Conservation (phyloP, 2,888 invertebrate genomes). For the Boloria euphrosyne region DNA sequence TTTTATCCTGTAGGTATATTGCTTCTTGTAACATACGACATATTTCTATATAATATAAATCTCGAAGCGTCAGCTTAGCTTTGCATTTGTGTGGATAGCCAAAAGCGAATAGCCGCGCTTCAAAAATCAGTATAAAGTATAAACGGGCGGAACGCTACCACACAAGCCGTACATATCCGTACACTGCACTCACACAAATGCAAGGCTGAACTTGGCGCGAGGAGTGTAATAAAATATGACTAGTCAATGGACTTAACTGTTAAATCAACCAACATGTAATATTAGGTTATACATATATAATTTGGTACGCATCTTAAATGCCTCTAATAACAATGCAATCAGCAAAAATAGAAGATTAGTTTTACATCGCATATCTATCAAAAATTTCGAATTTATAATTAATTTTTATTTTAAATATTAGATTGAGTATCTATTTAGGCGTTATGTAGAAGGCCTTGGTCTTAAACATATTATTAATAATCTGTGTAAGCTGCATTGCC, state of each 20-base stretch:
- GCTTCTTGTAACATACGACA: background rate
- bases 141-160: too few relatives aligned
- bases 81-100: too few relatives aligned
- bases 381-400: slow-evolving; percentile 25
- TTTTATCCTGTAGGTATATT: too few relatives aligned
- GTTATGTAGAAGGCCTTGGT: background rate
- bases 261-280: slow-evolving; percentile 22
- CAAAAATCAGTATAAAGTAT: too few relatives aligned
- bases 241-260: slow-evolving; percentile 32
- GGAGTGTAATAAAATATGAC: slow-evolving; percentile 28
- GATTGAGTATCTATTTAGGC: slow-evolving; percentile 24
- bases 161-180: background rate
- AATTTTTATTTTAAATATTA: slow-evolving; percentile 10
- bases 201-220: background rate
- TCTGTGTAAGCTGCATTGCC: slow-evolving; percentile 75
- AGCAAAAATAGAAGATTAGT: slow-evolving; percentile 23
- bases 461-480: slow-evolving; percentile 60
- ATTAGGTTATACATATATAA: slow-evolving; percentile 25
- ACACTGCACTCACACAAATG: background rate
- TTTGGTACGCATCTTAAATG: slow-evolving; percentile 31
- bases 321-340: slow-evolving; percentile 20
- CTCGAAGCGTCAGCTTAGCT: too few relatives aligned
- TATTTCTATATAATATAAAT: background rate
- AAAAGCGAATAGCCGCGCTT: too few relatives aligned
- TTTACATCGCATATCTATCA: slow-evolving; percentile 26